Percentiles rank a stretch among this genome's conserved stretches.
Evolutionary conservation across 1,140 invertebrate genomes (phyloP).

Genomic region (Homarus americanus): DNA sequence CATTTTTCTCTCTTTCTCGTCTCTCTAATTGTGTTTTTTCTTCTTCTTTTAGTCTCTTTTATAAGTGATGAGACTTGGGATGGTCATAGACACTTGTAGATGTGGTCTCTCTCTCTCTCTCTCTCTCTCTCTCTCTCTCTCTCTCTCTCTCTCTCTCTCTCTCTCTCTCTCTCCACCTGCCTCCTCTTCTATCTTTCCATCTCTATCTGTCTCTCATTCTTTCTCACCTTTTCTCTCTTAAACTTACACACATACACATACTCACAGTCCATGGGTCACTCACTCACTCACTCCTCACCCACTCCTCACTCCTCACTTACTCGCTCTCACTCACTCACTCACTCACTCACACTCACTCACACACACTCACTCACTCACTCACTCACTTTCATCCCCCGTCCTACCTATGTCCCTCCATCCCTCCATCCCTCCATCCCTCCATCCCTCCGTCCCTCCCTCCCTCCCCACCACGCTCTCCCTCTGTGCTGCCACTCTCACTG

Average conservation of each 20-base stretch:
- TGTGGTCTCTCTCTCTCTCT: not conserved
- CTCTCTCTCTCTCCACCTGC: not conserved
- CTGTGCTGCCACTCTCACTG: constrained; percentile 21
- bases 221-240: not conserved
- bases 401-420: not conserved
- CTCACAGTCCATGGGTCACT: not conserved
- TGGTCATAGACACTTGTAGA: not conserved
- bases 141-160: not conserved
- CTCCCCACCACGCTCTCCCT: constrained; percentile 21
- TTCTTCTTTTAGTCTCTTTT: not conserved
- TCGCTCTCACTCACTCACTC: constrained; percentile 13
- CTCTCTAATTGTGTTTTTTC: not conserved
- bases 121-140: not conserved
- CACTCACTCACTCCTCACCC: not conserved
- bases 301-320: not conserved
- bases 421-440: not conserved
- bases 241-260: not conserved
- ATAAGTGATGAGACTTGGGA: no score
- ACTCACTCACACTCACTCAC: not conserved
- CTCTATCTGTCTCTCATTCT: not conserved
- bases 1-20: not conserved
- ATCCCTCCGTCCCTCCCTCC: not conserved
- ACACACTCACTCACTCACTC: not conserved
- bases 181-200: not conserved
- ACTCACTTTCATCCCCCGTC: not conserved